These are phyloP conservation scores for Opisthocomus hoazin DNA, from an alignment of 2,113 vertebrate genomes.

Conservation along the genomic window DNA sequence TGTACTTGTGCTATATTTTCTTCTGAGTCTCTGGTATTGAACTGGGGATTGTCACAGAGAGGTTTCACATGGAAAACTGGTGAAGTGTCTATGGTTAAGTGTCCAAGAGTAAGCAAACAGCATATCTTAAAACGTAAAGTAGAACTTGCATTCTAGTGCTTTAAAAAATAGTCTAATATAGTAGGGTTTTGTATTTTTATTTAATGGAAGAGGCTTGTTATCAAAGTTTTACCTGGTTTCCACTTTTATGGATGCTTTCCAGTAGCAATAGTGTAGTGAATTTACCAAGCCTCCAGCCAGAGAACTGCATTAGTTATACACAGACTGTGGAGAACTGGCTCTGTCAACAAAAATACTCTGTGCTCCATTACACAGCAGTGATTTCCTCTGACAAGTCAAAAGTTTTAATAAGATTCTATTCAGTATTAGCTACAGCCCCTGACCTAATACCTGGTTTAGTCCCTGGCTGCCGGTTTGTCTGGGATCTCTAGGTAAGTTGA, in stretches of 20 bases:
- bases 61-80: background rate
- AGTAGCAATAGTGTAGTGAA: background rate
- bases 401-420: background rate
- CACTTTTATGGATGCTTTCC: background rate
- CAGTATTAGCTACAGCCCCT: background rate
- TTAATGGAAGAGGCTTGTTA: background rate
- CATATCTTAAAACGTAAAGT: background rate
- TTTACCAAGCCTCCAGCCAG: background rate
- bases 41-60: background rate
- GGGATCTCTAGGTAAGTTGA: background rate
- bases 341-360: background rate
- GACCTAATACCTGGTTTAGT: background rate
- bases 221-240: background rate
- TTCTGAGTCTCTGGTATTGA: background rate
- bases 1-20: background rate
- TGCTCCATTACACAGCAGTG: background rate
- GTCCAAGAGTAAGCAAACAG: background rate
- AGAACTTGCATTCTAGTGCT: background rate
- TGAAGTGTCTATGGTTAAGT: background rate
- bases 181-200: background rate
- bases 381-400: conserved; percentile 9
- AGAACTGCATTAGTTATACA: background rate
- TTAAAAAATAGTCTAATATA: background rate
- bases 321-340: background rate
- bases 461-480: background rate